These are phyloP conservation scores for Drosophila neonasuta DNA, from an alignment of 2,888 invertebrate genomes.

Conservation along the genomic window DNA sequence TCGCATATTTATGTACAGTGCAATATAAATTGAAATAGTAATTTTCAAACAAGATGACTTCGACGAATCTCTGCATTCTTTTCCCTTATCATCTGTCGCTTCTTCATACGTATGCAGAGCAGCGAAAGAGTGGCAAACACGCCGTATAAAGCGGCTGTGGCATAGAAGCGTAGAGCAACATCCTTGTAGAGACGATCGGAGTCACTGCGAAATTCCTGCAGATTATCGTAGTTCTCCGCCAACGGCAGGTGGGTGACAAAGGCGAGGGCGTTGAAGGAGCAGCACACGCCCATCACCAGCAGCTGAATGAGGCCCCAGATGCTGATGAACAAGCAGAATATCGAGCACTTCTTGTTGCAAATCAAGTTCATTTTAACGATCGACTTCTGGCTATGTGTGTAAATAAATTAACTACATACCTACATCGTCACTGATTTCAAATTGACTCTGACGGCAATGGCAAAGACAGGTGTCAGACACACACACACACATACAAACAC, in stretches of 20 bases:
- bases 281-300: conserved; percentile 48
- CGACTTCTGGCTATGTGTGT: neutral
- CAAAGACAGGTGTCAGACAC: conserved; percentile 36
- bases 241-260: conserved; percentile 33
- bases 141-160: conserved; percentile 33
- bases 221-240: rapidly evolving
- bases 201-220: conserved; percentile 24
- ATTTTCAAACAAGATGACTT: neutral
- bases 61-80: neutral
- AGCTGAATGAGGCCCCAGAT: conserved; percentile 58
- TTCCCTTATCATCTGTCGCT: neutral
- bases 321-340: conserved; percentile 53
- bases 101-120: conserved; percentile 14
- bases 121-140: conserved; percentile 19
- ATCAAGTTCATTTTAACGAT: conserved; percentile 22
- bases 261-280: conserved; percentile 20
- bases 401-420: neutral
- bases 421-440: neutral
- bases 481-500: conserved; percentile 30
- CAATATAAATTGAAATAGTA: neutral
- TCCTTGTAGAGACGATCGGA: conserved; percentile 26
- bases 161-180: conserved; percentile 46
- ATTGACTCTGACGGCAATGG: conserved; percentile 24
- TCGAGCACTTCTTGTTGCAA: conserved; percentile 45
- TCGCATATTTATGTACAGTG: neutral